phyloP scores from a whole-genome alignment of 2,888 invertebrate species.

The Luperina testacea region DNA sequence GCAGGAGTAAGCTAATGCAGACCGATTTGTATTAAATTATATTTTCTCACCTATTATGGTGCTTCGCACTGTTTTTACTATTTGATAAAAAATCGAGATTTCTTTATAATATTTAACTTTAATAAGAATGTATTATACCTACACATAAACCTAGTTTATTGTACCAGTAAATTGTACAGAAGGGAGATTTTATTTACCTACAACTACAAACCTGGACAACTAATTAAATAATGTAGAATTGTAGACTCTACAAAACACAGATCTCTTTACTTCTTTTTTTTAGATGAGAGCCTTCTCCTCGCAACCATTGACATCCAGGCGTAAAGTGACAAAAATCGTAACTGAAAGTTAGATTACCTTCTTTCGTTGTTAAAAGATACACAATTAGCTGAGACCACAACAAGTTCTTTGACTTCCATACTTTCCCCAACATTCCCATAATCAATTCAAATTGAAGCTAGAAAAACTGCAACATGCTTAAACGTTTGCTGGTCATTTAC shows the following conservation, averaged over 20 bases:
- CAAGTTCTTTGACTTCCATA: slow-evolving; percentile 12
- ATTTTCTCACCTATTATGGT: not conserved
- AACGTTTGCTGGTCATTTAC: slow-evolving; percentile 5
- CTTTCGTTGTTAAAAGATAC: not conserved
- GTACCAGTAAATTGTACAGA: not conserved
- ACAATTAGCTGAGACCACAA: no score
- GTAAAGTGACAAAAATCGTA: not conserved
- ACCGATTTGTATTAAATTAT: no score
- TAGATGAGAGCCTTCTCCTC: not conserved
- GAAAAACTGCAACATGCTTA: slow-evolving; percentile 37
- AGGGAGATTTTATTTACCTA: not conserved
- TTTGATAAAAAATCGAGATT: no score
- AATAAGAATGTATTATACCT: not conserved
- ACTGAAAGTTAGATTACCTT: not conserved
- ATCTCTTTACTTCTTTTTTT: no score
- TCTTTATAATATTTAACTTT: no score
- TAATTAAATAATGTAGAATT: not conserved
- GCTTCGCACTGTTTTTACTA: not conserved
- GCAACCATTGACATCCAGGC: not conserved
- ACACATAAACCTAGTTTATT: not conserved
- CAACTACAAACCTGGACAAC: not conserved
- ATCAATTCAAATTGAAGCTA: slow-evolving; percentile 24
- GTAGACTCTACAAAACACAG: no score
- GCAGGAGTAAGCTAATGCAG: no score
- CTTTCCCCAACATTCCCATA: slow-evolving; percentile 9